Base-by-base conservation (phyloP, 2,797 vertebrate species). In the Botia almorhae region DNA sequence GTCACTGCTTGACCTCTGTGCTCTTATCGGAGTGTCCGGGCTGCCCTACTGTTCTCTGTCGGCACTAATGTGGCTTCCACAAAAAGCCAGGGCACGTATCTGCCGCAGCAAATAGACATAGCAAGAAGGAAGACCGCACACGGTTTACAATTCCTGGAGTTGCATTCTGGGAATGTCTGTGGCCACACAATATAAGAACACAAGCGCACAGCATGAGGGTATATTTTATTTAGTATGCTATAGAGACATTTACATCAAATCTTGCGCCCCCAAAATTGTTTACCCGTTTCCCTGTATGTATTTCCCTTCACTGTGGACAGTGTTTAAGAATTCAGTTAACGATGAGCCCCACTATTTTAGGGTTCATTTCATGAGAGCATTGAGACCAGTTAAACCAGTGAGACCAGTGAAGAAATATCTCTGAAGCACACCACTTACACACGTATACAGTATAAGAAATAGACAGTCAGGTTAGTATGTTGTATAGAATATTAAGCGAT, bases 1-100 rank as follows among this genome's bases (percentile, higher is more conserved):
- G 73, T 78, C 82, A 65, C 67, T 76, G 76, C n/a, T 56, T 84
- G 82, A 81, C 84, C 84, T 74, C 63, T 36, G 7, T 39, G 7
- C 67, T 65, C 82, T 85, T 85, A 87, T 88, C 84, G 63, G 83
- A 50, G 46, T 69, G 60, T 14, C 69, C 84, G 84, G 81, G 69
- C 17, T 29, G 63, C 67, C 48, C 74, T 10, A 53, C 61, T 43
- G 29, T 46, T 16, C 63, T 61, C 63, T 33, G 53, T 17, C 29
- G 33, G 78, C 70, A 29, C 33, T 76, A 76, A 71, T 77, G 81
- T 33, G 21, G 5, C 67, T 50, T 69, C 64, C 60, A 67, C 53
- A 48, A 70, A 70, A 7, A 51, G 7, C 19, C 14, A 79, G 71
- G 51, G n/a, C 29, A 55, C 64, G 19, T 72, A 29, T 79, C 69